Evolutionary conservation across 2,797 vertebrate genomes (phyloP), one percentile per base, ranked within the genome.

Genomic region (Pyrocephalus nanus): DNA sequence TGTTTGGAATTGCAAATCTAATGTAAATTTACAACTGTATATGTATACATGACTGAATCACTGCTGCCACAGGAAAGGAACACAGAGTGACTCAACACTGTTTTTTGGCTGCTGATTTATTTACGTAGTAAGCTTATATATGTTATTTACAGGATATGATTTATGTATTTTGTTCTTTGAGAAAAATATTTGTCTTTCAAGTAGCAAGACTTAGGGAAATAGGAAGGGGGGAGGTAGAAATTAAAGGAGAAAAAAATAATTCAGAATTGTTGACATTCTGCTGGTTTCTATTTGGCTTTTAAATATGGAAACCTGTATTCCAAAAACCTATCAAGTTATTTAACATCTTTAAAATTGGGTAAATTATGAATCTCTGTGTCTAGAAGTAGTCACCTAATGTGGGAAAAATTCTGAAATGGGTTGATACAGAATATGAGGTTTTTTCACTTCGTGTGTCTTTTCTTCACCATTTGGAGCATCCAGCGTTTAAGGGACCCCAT

Each of bases 41-140:
- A 15, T 47, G 30, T 84, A 50, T 42, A 4, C 15, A 70, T 67
- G 34, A 85, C 9, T 76, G 38, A 93, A 73, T 76, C 48, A 36
- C 27, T 74, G 38, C 42, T 93, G 73, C 47, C 8, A 2, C 22
- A 85, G 70, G 42, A 84, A 70, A 42, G 67, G 29, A 84, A 30
- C 0, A 2, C 11, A 58, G 67, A 88, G 86, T 94, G 86, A 91
- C 66, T 92, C 76, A 90, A 73, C 43, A 13, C 18, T 58, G 8
- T 47, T 91, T 88, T 40, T 90, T 81, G 40, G 30, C 65, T 92
- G n/a, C 69, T 81, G 3, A 77, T 88, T 94, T 95, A 75, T 95
- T 93, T 86, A 75, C 70, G 55, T 66, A 75, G 25, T 71, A 77
- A 64, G 4, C 58, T 77, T 92, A 51, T 34, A 5, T 29, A 20